These are phyloP conservation scores for Rhynchotus rufescens DNA, from an alignment of 2,797 vertebrate genomes.

Conservation along the genomic window DNA sequence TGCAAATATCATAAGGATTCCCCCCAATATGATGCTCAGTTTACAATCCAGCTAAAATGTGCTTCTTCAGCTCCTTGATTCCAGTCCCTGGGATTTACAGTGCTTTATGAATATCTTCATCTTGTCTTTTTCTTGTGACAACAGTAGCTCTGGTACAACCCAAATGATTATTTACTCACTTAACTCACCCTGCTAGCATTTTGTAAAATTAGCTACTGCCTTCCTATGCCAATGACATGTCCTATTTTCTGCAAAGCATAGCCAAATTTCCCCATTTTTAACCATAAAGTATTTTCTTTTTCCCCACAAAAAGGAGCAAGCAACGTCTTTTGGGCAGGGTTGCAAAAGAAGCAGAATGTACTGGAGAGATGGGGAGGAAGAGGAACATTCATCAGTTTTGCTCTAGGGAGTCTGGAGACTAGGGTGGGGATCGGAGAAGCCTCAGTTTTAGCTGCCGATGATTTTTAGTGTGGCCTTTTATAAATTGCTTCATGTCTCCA, in stretches of 20 bases:
- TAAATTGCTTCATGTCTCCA: not conserved
- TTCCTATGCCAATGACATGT: not conserved
- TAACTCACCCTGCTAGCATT: not conserved
- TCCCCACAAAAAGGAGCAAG: not conserved
- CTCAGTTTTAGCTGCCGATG: not conserved
- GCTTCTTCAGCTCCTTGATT: not conserved
- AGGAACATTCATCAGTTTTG: not conserved
- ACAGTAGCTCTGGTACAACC: not conserved
- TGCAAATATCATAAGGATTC: not conserved
- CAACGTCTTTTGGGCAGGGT: not conserved
- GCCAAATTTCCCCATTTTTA: not conserved
- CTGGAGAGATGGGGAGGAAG: rapidly evolving
- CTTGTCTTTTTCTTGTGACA: not conserved
- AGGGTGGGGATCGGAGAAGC: not conserved
- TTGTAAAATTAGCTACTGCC: not conserved
- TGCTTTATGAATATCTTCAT: not conserved
- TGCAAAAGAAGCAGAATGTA: not conserved
- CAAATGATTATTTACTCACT: not conserved
- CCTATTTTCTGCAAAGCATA: not conserved
- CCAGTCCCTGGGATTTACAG: not conserved
- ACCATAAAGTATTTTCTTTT: not conserved
- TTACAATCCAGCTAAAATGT: not conserved
- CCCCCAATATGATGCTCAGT: not conserved
- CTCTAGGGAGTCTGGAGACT: not conserved
- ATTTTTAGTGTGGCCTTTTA: not conserved